Evolutionary conservation across 2,113 vertebrate species (phyloP).

Genomic region (Daubentonia madagascariensis): DNA sequence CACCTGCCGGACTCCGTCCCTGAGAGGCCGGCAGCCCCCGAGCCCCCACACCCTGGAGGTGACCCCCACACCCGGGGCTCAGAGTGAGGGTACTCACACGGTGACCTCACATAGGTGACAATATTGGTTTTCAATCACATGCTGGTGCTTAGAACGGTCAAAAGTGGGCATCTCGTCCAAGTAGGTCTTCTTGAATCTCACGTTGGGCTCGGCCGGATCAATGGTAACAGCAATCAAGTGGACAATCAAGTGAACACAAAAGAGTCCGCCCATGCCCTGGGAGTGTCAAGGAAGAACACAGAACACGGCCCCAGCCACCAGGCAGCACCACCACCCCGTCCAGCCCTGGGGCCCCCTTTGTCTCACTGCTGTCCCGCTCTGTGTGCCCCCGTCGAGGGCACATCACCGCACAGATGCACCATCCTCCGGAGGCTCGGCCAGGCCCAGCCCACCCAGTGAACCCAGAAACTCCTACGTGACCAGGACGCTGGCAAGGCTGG

Average conservation of each 20-base stretch:
- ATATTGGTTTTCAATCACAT: constrained; percentile 85
- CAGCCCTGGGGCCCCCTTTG: neutral
- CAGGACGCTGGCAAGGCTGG: no score
- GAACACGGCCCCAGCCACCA: neutral
- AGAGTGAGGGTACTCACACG: constrained; percentile 78
- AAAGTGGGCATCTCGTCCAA: constrained; percentile 79
- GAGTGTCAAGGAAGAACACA: constrained; percentile 74
- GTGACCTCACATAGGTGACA: constrained; percentile 84
- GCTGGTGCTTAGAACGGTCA: constrained; percentile 80
- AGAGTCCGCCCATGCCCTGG: constrained; percentile 77
- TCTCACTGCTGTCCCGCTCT: neutral
- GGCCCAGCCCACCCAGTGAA: neutral
- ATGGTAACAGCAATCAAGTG: constrained; percentile 79
- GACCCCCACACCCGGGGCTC: neutral
- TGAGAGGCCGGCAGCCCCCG: neutral
- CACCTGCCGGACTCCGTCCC: accelerated
- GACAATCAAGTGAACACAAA: constrained; percentile 78
- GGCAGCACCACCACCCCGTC: no score
- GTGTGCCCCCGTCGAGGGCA: neutral
- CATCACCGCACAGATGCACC: neutral
- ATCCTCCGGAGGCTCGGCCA: neutral
- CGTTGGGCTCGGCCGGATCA: constrained; percentile 82
- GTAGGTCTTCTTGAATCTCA: constrained; percentile 81
- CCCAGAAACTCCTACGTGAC: neutral
- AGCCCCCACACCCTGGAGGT: neutral